Evolutionary conservation across 2,888 invertebrate genomes (phyloP), one percentile per base, ranked within the genome.

Genomic region (Perizoma flavofasciatum): DNA sequence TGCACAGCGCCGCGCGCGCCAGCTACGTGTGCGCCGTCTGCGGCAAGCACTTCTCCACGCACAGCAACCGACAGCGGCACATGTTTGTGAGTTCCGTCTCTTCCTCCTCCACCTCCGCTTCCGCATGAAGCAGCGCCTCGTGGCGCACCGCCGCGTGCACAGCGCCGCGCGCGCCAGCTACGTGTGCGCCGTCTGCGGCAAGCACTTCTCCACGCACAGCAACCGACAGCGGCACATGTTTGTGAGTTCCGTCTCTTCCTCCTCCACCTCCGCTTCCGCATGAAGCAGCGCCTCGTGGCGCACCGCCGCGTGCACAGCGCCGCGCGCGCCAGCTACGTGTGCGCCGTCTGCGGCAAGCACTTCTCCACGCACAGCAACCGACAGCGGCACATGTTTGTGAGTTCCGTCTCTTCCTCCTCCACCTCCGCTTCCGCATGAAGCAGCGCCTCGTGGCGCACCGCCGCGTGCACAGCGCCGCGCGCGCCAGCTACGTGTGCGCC

Each of bases 211-310:
- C 0, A 88, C 87, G 78, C 87, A 77, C 65, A 89, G 88, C 59
- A 91, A 91, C 59, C 58, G 90, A 0, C 51, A 86, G n/a, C 43
- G 90, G 44, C 90, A 91, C 32, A 91, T 91, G 90, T 89, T 89
- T 73, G 90, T 90, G 49, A 87, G 89, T 88, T 54, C 43, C 37
- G 22, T 22, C 22, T 22, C 22, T 22, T 22, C 22, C 22, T 22
- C 22, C 22, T 22, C n/a, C n/a, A n/a, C n/a, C n/a, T n/a, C n/a
- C n/a, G 84, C 51, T 91, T 90, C 75, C 86, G 0, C 82, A 89
- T 62, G 78, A 88, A 88, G 65, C 88, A 87, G 0, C 86, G 88
- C 66, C 75, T 89, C 9, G 85, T 89, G 63, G 86, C 88, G 70
- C 90, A 90, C 69, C 77, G 84, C 79, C 49, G 88, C 0, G 85